These are phyloP conservation scores for Sarcophaga peregrina DNA, from an alignment of 1,140 invertebrate species.

Conservation along the genomic window DNA sequence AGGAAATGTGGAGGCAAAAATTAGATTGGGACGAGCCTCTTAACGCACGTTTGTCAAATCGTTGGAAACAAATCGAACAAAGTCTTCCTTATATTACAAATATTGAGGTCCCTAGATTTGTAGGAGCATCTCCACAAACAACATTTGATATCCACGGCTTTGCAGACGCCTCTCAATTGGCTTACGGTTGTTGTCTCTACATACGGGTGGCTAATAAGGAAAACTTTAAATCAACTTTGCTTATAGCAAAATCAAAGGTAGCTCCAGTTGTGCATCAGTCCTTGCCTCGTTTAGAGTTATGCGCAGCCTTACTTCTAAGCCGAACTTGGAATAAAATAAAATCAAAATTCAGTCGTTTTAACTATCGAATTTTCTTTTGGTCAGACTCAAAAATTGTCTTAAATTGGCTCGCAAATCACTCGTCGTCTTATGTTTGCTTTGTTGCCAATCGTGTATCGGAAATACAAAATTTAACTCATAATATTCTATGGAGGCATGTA, in stretches of 20 bases:
- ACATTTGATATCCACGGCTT: too few relatives aligned
- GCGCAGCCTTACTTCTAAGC: constrained; percentile 49
- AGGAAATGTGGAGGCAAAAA: constrained; percentile 30
- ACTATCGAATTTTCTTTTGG: too few relatives aligned
- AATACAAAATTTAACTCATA: too few relatives aligned
- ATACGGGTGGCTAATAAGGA: background rate
- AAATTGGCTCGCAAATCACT: too few relatives aligned
- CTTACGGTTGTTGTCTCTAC: constrained; percentile 44
- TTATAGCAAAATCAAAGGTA: background rate
- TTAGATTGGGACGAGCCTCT: constrained; percentile 31
- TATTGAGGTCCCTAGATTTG: constrained; percentile 23
- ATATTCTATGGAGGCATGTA: too few relatives aligned
- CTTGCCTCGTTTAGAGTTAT: too few relatives aligned
- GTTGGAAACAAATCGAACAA: constrained; percentile 12
- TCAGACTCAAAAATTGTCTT: too few relatives aligned
- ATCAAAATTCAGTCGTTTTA: too few relatives aligned
- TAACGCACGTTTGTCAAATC: background rate
- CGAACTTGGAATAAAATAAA: background rate
- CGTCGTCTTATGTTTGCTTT: too few relatives aligned
- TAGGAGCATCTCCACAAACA: background rate
- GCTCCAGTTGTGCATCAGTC: too few relatives aligned
- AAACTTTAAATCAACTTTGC: background rate
- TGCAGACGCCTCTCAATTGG: too few relatives aligned
- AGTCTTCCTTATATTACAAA: constrained; percentile 1
- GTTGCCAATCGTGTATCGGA: too few relatives aligned